Conservation (phyloP, 2,113 vertebrate species). For the Ageneiosus marmoratus region DNA sequence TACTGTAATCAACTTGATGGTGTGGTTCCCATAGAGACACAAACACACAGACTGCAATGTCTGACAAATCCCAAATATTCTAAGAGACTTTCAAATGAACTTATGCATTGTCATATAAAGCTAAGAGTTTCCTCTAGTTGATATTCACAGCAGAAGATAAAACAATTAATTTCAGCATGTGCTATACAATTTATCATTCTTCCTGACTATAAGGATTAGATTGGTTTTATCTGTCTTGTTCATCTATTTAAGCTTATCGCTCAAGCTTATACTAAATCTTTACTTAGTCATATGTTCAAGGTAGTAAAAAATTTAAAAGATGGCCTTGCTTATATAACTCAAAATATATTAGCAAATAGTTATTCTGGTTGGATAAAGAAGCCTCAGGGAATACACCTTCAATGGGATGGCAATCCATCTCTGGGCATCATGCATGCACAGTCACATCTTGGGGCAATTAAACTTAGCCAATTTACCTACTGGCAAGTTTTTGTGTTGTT, state of each 20-base stretch:
- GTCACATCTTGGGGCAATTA: background rate
- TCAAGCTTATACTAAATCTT: background rate
- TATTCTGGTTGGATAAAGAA: background rate
- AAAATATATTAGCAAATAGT: background rate
- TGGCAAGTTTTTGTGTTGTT: background rate
- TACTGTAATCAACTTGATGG: background rate
- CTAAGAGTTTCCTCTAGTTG: background rate
- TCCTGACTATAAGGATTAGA: background rate
- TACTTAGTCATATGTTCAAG: slow-evolving; percentile 7
- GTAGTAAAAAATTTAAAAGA: slow-evolving; percentile 25
- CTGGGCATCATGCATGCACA: background rate
- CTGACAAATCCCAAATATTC: background rate
- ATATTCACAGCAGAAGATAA: background rate
- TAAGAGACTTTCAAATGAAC: background rate
- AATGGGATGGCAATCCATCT: background rate
- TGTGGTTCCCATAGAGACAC: background rate
- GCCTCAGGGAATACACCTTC: background rate
- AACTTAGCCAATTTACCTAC: background rate
- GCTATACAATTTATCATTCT: background rate
- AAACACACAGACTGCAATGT: background rate
- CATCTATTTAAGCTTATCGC: background rate
- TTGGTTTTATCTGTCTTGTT: background rate
- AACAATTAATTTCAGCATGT: background rate
- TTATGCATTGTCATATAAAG: background rate
- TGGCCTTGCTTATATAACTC: slow-evolving; percentile 1